Conservation (phyloP, 2,113 vertebrate species). For the Stegostoma tigrinum region DNA sequence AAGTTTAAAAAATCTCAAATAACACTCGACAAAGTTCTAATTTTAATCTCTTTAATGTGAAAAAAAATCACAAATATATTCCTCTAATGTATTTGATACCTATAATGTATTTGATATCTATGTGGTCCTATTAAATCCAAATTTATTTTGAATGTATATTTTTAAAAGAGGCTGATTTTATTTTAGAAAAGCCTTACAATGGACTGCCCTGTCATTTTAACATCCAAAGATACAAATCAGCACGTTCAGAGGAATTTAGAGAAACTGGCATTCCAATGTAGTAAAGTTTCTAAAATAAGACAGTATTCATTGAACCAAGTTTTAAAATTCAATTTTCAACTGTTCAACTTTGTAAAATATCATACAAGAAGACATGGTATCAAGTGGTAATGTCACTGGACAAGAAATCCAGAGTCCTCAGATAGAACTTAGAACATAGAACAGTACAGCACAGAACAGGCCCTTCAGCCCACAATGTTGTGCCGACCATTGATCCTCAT, state of each 20-base stretch:
- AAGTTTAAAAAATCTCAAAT: background rate
- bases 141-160: background rate
- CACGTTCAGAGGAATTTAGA: background rate
- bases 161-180: background rate
- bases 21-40: background rate
- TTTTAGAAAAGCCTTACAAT: background rate
- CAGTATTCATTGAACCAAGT: background rate
- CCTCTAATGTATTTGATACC: background rate
- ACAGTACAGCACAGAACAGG: no score
- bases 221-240: background rate
- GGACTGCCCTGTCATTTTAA: background rate
- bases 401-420: no score
- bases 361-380: no score
- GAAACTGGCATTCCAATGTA: background rate
- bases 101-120: background rate
- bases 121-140: constrained; percentile 18
- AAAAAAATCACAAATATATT: background rate
- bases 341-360: background rate
- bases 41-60: background rate
- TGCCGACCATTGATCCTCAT: no score
- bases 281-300: background rate
- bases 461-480: no score
- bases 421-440: no score
- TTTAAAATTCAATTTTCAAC: background rate
- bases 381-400: no score